Conservation (phyloP, 2,113 vertebrate genomes). For the Ceyx cyanopectus region DNA sequence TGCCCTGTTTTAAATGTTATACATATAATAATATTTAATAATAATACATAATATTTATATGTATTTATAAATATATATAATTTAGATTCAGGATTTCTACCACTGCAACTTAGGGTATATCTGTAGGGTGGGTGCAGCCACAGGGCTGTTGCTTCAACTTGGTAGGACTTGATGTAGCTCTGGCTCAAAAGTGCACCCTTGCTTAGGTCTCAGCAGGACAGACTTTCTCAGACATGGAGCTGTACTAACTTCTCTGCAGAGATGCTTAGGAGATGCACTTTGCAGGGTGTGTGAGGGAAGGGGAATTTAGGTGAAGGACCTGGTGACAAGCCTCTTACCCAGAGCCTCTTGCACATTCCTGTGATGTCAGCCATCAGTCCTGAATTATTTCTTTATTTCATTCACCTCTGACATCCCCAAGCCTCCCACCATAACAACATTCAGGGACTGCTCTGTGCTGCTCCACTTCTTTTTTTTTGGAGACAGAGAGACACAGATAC, state of each 20-base stretch:
- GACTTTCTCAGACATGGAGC: neutral
- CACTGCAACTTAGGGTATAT: neutral
- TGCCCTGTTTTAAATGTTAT: no score
- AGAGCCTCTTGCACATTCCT: neutral
- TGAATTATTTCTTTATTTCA: neutral
- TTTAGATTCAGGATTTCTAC: neutral
- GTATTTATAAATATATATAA: neutral
- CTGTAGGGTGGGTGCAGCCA: neutral
- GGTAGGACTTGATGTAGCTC: fast-evolving
- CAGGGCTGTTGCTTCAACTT: neutral
- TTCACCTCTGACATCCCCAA: fast-evolving
- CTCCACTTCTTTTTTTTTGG: neutral
- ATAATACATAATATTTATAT: no score
- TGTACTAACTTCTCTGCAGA: neutral
- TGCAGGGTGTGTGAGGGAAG: neutral
- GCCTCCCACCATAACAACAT: neutral
- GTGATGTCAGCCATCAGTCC: neutral
- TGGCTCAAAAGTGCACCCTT: neutral
- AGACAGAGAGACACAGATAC: no score
- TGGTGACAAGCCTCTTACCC: neutral
- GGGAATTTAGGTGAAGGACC: neutral
- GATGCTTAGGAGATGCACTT: neutral
- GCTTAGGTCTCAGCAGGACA: neutral
- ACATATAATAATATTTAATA: no score
- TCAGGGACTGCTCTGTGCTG: neutral